Conservation (phyloP, 1,140 invertebrate species). For the Drosophila nigrodunni region DNA sequence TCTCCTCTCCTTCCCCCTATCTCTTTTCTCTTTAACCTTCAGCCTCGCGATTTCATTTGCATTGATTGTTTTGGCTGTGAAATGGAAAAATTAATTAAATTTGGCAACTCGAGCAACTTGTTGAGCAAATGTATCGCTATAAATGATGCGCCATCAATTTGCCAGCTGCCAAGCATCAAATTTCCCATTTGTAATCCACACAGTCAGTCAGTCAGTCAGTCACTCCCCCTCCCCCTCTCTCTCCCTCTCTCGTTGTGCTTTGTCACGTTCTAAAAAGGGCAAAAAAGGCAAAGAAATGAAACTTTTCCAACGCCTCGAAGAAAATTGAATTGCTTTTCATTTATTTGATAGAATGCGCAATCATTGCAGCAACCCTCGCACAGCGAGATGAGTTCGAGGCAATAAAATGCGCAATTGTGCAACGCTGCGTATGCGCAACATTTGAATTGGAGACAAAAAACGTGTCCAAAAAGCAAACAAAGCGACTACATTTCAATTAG, state of each 20-base stretch:
- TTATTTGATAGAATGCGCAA: conserved; percentile 39
- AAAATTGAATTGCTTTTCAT: conserved; percentile 44
- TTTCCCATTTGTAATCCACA: conserved; percentile 36
- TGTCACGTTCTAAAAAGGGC: conserved; percentile 22
- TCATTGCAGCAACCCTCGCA: conserved; percentile 45
- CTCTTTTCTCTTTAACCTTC: background rate
- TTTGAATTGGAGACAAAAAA: background rate
- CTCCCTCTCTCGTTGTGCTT: conserved; percentile 11
- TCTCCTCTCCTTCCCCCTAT: background rate
- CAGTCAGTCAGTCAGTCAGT: too few relatives aligned
- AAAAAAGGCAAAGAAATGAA: background rate
- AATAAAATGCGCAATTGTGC: conserved; percentile 15
- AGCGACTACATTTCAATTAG: conserved; percentile 80
- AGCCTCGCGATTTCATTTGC: conserved; percentile 22
- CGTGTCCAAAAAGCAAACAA: conserved; percentile 10
- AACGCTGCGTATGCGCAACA: conserved; percentile 44
- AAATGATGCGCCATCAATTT: conserved; percentile 40
- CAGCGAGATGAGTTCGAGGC: background rate
- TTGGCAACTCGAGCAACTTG: conserved; percentile 35
- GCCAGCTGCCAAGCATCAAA: conserved; percentile 24
- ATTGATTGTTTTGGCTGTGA: conserved; percentile 30
- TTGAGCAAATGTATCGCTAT: conserved; percentile 41
- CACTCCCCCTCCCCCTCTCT: background rate
- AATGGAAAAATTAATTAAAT: conserved; percentile 48
- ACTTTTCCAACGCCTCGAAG: conserved; percentile 19